Percentiles rank a stretch among this genome's conserved stretches.
Evolutionary conservation across 1,140 invertebrate species (phyloP).

Genomic region (Hylaeus anthracinus): DNA sequence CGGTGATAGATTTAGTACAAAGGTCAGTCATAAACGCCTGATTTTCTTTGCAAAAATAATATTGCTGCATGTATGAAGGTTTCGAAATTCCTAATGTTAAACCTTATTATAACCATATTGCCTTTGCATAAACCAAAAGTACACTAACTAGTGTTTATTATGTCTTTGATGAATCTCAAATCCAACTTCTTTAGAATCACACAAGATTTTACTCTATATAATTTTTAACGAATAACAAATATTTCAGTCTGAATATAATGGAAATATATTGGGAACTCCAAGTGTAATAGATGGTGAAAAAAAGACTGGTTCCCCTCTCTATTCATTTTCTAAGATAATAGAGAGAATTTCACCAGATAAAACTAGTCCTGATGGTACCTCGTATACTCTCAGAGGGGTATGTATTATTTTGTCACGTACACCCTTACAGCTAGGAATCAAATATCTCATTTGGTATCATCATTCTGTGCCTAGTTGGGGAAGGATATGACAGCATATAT

Average conservation of each 20-base stretch:
- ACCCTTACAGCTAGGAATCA: not conserved
- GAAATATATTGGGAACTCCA: conserved; percentile 72
- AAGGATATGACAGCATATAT: conserved; percentile 88
- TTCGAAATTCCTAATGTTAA: too few species aligned
- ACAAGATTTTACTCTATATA: not conserved
- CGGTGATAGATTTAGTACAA: conserved; percentile 75
- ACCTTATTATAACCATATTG: too few species aligned
- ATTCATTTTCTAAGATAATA: conserved; percentile 86
- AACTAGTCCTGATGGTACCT: conserved; percentile 74
- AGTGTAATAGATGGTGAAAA: conserved; percentile 77
- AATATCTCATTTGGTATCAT: conserved; percentile 26
- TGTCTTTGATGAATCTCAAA: too few species aligned
- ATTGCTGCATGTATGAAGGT: not conserved
- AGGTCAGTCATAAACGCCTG: conserved; percentile 60
- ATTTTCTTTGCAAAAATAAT: not conserved
- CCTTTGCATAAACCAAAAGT: too few species aligned
- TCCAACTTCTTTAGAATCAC: too few species aligned
- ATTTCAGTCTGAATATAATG: conserved; percentile 79
- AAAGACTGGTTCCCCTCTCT: conserved; percentile 82
- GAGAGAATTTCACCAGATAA: conserved; percentile 87
- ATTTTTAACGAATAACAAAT: conserved; percentile 33
- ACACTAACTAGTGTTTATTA: too few species aligned
- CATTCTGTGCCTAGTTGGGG: conserved; percentile 73
- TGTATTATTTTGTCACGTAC: conserved; percentile 46
- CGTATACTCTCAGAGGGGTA: conserved; percentile 80